phyloP scores from a whole-genome alignment of 2,797 vertebrate species.

The Danio albolineatus region DNA sequence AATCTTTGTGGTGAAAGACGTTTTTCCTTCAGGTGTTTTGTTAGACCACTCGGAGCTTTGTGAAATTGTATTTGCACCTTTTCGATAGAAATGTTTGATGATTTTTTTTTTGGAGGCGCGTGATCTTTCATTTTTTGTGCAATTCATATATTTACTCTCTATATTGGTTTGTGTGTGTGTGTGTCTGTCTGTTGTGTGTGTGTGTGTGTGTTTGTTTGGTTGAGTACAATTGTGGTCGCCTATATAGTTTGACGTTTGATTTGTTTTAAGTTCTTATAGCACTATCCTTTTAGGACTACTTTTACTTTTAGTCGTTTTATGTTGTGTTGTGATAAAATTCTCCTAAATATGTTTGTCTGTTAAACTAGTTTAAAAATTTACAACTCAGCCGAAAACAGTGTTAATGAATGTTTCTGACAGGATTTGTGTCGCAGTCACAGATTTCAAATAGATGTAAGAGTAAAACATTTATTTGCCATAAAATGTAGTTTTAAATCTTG shows the following conservation, averaged over 20 bases:
- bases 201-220: too few species aligned
- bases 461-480: not conserved
- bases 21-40: not conserved
- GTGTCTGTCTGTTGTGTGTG: too few species aligned
- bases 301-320: not conserved
- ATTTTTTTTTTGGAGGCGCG: too few species aligned
- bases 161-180: too few species aligned
- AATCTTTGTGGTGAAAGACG: not conserved
- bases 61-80: constrained; percentile 24
- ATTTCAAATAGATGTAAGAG: too few species aligned
- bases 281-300: too few species aligned
- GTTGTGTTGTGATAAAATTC: not conserved
- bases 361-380: not conserved
- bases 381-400: not conserved
- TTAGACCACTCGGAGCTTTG: not conserved
- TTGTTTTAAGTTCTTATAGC: too few species aligned
- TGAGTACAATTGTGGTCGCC: too few species aligned
- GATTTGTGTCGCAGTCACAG: not conserved
- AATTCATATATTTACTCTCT: too few species aligned
- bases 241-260: too few species aligned
- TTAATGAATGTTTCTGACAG: not conserved
- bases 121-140: not conserved
- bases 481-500: not conserved
- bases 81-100: not conserved
- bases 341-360: not conserved